Conservation (phyloP, 92 coral and sea anemone species). For the Porites cylindrica region DNA sequence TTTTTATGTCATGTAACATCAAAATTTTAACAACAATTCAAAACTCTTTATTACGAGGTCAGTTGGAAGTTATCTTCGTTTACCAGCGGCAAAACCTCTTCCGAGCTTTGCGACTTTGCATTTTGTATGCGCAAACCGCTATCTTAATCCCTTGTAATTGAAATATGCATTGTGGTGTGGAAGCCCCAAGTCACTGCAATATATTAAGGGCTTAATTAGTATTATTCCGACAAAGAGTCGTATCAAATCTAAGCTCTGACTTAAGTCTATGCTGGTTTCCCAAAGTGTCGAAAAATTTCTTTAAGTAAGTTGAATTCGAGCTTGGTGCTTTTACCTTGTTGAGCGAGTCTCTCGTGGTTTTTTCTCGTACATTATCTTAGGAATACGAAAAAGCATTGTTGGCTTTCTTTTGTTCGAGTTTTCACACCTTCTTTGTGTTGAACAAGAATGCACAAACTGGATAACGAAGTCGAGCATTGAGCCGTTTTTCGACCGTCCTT, state of each 20-base stretch:
- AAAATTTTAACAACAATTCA: no score
- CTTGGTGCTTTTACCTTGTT: no score
- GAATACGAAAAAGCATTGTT: neutral
- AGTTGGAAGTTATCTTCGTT: neutral
- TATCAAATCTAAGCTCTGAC: neutral
- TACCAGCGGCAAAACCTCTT: no score
- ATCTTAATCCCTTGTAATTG: constrained; percentile 35
- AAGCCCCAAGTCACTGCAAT: neutral
- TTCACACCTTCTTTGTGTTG: constrained; percentile 28
- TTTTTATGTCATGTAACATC: neutral
- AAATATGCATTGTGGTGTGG: constrained; percentile 9
- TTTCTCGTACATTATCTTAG: no score
- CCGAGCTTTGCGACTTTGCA: neutral
- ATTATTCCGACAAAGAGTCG: constrained; percentile 5
- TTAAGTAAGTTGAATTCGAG: no score
- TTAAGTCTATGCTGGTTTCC: neutral
- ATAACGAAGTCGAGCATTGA: neutral
- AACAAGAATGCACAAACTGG: neutral
- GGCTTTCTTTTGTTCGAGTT: neutral
- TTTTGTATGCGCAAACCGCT: constrained; percentile 3
- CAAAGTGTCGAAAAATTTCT: neutral
- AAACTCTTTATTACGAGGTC: no score
- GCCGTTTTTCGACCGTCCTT: neutral
- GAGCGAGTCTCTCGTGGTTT: no score
- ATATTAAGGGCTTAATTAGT: constrained; percentile 6